phyloP scores from a whole-genome alignment of 2,888 invertebrate genomes.

The Conchocele bisecta region DNA sequence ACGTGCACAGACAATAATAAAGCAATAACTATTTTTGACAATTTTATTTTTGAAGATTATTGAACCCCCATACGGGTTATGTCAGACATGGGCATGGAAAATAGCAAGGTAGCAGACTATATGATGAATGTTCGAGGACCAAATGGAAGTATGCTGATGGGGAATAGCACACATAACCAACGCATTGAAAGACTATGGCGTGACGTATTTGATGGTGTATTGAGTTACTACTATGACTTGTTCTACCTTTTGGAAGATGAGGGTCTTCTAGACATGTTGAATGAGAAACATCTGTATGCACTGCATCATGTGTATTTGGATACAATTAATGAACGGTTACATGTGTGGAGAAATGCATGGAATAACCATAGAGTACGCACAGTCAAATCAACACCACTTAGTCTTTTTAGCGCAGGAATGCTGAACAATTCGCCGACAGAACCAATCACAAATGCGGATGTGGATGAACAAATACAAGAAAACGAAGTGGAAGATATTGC shows the following conservation, averaged over 20 bases:
- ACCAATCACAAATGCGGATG: no score
- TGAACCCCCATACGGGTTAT: neutral
- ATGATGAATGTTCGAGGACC: conserved; percentile 9
- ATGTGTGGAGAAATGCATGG: conserved; percentile 23
- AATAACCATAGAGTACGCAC: conserved; percentile 26
- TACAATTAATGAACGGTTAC: conserved; percentile 22
- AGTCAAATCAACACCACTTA: conserved; percentile 10
- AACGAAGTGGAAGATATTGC: neutral
- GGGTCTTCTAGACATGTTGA: conserved; percentile 7
- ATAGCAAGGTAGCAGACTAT: conserved; percentile 3
- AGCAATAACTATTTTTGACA: conserved; percentile 14
- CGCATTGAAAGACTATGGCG: conserved; percentile 32
- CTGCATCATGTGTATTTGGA: conserved; percentile 13
- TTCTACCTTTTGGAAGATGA: no score
- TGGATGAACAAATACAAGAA: no score
- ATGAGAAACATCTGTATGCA: conserved; percentile 11
- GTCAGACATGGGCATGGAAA: conserved; percentile 17
- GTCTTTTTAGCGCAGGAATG: conserved; percentile 2
- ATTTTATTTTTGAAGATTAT: neutral
- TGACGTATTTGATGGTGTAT: conserved; percentile 11
- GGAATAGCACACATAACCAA: conserved; percentile 12
- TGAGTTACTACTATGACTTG: no score
- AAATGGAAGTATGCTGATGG: conserved; percentile 21
- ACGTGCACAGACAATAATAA: conserved; percentile 22
- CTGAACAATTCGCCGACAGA: neutral